Conservation (phyloP, 2,797 vertebrate species). For the Iguana delicatissima region DNA sequence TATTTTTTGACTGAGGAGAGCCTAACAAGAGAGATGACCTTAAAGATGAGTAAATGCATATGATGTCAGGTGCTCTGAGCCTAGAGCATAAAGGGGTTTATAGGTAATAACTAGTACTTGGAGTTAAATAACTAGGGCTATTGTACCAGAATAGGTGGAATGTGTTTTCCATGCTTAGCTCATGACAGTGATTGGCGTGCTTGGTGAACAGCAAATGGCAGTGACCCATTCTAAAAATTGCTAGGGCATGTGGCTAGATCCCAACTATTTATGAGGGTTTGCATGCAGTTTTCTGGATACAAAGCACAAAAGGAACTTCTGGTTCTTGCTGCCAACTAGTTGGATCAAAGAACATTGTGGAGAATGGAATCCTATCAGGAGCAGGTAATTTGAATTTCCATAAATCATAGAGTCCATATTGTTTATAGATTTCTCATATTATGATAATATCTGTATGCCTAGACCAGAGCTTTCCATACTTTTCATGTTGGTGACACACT, state of each 20-base stretch:
- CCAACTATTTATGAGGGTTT: not conserved
- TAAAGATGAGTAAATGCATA: too few relatives aligned
- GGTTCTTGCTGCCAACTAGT: not conserved
- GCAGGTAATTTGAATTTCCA: not conserved
- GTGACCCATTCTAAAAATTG: not conserved
- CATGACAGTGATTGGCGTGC: not conserved
- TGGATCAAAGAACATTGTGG: not conserved
- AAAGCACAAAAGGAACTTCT: not conserved
- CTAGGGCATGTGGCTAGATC: not conserved
- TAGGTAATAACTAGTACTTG: not conserved
- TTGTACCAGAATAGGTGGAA: not conserved
- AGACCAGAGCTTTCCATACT: too few relatives aligned
- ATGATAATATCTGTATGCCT: too few relatives aligned
- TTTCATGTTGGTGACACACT: too few relatives aligned
- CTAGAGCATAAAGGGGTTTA: not conserved
- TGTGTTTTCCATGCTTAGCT: not conserved
- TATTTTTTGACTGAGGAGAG: not conserved
- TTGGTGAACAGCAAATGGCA: not conserved
- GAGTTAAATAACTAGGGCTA: not conserved
- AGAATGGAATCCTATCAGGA: not conserved
- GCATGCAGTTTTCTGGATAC: not conserved
- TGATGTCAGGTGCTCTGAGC: not conserved
- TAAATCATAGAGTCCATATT: not conserved
- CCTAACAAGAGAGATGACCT: not conserved
- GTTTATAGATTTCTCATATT: not conserved